Evolutionary conservation across 2,888 invertebrate genomes (phyloP), one percentile per base, ranked within the genome.

Genomic region (Rhopalosiphum nymphaeae): DNA sequence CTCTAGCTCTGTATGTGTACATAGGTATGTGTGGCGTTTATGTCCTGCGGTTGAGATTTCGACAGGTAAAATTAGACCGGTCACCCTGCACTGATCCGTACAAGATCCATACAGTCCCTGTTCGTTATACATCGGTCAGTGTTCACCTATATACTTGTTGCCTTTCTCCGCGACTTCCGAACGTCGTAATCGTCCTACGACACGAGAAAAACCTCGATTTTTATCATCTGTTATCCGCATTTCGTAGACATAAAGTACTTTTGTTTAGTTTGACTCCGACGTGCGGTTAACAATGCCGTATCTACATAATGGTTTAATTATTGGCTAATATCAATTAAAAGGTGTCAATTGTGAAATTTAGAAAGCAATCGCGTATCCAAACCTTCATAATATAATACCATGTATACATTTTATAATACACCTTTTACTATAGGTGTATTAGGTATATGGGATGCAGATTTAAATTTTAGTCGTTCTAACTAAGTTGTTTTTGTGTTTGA

Each of bases 1-100:
- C 16, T 53, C 11, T 53, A 11, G 1, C 1, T 67, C 5, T 36
- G 36, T 67, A 78, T 36, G 78, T 78, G 44, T 61, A 42, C 49
- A 56, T 44, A 36, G n/a, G 67, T 90, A 29, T 56, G 46, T 84
- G 85, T 44, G 56, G 53, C 56, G 36, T 92, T n/a, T 49, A 56
- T 78, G 11, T 78, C 46, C 78, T 36, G 90, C 3, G 49, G 88
- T 67, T 11, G 88, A 67, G 92, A 89, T 89, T 67, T 88, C 29
- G 92, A 67, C 78, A 92, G 78, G 88, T 89, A 53, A 92, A 89
- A 92, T 92, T 88, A 42, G 49, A 89, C 78, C 49, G 25, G 86
- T 9, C 42, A 26, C 46, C 46, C 49, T 46, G 44, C 44, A 42
- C 85, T 25, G 36, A 44, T 85, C 36, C 42, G 44, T 85, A 25